A percentile compares a stretch with the other conserved stretches of the same genome.
Evolutionary conservation across 2,113 vertebrate species (phyloP).

Genomic region (Recurvirostra avosetta): DNA sequence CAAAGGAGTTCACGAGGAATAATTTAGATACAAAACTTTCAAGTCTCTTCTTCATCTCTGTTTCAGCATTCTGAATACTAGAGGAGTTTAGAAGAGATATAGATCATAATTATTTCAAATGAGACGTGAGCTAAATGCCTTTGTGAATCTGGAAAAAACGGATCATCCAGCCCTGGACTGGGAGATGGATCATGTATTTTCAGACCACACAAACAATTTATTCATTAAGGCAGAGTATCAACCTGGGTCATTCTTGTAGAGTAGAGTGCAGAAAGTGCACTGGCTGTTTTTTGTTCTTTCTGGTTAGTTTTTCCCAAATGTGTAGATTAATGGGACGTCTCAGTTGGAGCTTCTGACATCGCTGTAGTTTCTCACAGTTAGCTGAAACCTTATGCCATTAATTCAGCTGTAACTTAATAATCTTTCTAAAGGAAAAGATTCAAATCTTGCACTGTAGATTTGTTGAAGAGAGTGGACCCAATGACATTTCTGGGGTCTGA

Average conservation of each 20-base stretch:
- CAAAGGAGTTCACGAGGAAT: neutral
- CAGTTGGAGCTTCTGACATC: neutral
- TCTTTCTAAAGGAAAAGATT: neutral
- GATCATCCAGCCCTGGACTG: neutral
- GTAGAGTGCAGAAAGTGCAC: neutral
- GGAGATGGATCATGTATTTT: neutral
- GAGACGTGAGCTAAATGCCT: neutral
- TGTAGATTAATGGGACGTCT: neutral
- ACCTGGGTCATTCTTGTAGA: neutral
- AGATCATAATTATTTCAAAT: neutral
- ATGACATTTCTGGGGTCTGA: neutral
- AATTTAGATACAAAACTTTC: neutral
- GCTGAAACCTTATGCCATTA: neutral
- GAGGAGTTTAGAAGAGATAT: neutral
- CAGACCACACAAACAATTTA: neutral
- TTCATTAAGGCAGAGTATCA: neutral
- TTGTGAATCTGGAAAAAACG: neutral
- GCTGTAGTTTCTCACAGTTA: neutral
- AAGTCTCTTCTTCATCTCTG: neutral
- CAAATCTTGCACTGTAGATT: neutral
- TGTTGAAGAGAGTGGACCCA: neutral
- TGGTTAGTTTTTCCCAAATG: neutral
- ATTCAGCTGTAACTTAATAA: neutral
- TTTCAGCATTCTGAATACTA: neutral
- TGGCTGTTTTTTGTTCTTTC: neutral